Evolutionary conservation across 1,140 invertebrate species (phyloP), one percentile per base, ranked within the genome.

Genomic region (Drosophila trapezifrons): DNA sequence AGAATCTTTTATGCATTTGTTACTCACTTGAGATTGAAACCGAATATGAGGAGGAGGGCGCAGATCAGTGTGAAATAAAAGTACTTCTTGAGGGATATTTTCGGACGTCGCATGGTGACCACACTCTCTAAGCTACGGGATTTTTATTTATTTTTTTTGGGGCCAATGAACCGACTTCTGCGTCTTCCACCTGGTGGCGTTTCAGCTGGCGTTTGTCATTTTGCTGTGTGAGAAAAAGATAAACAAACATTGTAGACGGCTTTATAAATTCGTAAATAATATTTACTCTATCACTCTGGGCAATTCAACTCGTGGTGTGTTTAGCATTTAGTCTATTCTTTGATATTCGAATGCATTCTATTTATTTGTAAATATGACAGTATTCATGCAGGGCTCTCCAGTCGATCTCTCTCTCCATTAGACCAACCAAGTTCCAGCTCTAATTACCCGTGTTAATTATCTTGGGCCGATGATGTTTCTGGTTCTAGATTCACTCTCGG

Each of bases 61-160:
- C 90, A 91, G 51, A 91, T 81, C 25, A 92, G 74, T 32, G 87
- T 91, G 46, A 92, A 84, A 55, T 90, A 90, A 70, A 92, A 92
- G 76, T 92, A 92, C 66, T 90, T 90, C 63, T 91, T 92, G 37
- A 92, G 59, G 17, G 91, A 92, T 64, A 92, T 86, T 73, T 92
- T 92, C 20, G 90, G 91, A 47, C 87, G 83, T 74, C 91, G 75
- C 91, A 92, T 91, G 70, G 38, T 85, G 81, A 78, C 15, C 56
- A 55, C 42, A 43, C 18, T 37, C 46, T 64, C 59, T 64, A 57
- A 27, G 32, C 75, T 76, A 22, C 51, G 20, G 59, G 17, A n/a
- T n/a, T n/a, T n/a, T n/a, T n/a, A n/a, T n/a, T n/a, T 42, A 37
- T 40, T 17, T n/a, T n/a, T 20, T 37, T 37, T 18, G 22, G 29